Evolutionary conservation across 1,140 invertebrate species (phyloP), one percentile per base, ranked within the genome.

Genomic region (Drosophila insularis): DNA sequence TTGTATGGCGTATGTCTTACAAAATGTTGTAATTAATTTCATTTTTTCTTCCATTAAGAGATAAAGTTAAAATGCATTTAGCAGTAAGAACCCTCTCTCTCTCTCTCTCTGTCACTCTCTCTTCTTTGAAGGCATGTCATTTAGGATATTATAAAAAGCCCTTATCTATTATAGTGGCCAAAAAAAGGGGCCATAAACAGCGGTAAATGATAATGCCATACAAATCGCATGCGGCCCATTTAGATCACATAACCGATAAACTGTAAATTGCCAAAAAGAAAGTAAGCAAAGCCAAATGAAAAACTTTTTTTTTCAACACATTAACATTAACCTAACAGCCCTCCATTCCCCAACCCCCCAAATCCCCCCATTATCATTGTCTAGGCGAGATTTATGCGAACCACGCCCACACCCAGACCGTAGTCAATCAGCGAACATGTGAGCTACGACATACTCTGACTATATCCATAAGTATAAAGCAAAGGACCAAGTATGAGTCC

Each of bases 171-270:
- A 1, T 11, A 35, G 8, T 35, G 6, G 32, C 14, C 37, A 11
- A 31, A 40, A 17, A 53, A 27, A 27, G 27, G 23, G 73, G 50
- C 60, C 39, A 73, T 68, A 65, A 61, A 63, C 70, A 65, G 76
- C 64, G 78, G 71, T 85, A 78, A 87, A 87, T 82, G 82, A 82
- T 87, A 87, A 87, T 87, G 79, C 62, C 62, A 53, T 68, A 71
- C 71, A 81, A 86, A 86, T 87, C 79, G 82, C 82, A 82, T 63
- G 71, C 63, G 61, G 79, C 40, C 79, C 84, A 86, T 86, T 86
- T 82, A 87, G 81, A 87, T 86, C 78, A 82, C 80, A 86, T 86
- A 89, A 87, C 72, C 78, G 77, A 89, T 87, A 87, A 89, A 89
- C 80, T 82, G 82, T 76, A 79, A 87, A 89, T 87, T 89, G 82